Evolutionary conservation across 2,888 invertebrate genomes (phyloP).

Genomic region (Polymixis flavicincta): DNA sequence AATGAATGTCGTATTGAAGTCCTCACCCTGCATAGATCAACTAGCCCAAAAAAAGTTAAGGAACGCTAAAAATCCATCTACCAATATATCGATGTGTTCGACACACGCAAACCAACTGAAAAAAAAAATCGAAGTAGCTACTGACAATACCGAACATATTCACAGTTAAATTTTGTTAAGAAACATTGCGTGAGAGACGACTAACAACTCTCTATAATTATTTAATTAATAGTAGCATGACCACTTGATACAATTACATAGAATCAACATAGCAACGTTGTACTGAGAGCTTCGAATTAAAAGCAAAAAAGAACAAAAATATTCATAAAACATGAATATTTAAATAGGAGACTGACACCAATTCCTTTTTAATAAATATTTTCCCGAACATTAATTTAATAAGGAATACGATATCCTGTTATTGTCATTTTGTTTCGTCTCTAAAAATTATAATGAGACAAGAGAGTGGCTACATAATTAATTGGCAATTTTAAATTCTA

Average conservation of each 20-base stretch:
- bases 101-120: not conserved
- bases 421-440: constrained; percentile 36
- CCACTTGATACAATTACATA: constrained; percentile 17
- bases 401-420: constrained; percentile 45
- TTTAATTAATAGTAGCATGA: not conserved
- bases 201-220: not conserved
- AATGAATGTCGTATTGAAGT: not conserved
- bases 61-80: too few relatives aligned
- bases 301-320: constrained; percentile 22
- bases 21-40: not conserved
- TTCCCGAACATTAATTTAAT: constrained; percentile 41
- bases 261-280: constrained; percentile 32
- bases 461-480: constrained; percentile 28
- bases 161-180: not conserved
- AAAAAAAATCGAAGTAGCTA: not conserved
- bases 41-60: not conserved
- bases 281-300: constrained; percentile 15
- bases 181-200: not conserved
- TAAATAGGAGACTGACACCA: constrained; percentile 32
- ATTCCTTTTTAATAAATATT: constrained; percentile 44
- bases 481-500: constrained; percentile 44
- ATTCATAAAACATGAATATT: constrained; percentile 44
- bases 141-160: not conserved
- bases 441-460: constrained; percentile 41
- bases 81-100: too few relatives aligned